Conservation (phyloP, 92 coral and sea anemone species). For the Bergia puertoricense region DNA sequence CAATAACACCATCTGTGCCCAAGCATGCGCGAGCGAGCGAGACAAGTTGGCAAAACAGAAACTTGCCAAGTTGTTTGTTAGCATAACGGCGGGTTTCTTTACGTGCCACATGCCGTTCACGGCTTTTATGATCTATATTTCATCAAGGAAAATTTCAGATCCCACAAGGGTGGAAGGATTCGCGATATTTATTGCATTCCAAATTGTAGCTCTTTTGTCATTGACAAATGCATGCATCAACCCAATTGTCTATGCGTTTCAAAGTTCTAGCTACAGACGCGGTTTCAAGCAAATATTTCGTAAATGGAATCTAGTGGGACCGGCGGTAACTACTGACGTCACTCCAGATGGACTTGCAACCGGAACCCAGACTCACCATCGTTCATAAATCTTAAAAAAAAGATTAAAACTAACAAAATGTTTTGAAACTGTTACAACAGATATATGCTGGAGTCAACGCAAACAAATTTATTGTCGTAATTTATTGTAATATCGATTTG, state of each 20-base stretch:
- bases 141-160: constrained; percentile 22
- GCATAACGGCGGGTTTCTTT: constrained; percentile 25
- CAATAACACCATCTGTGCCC: constrained; percentile 13
- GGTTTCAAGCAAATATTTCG: constrained; percentile 28
- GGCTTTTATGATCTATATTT: constrained; percentile 2
- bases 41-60: constrained; percentile 23
- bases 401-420: background rate
- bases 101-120: constrained; percentile 36
- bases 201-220: constrained; percentile 3
- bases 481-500: too few species aligned
- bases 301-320: background rate
- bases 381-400: background rate
- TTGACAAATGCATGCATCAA: constrained; percentile 29
- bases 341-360: background rate
- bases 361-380: background rate
- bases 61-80: constrained; percentile 21
- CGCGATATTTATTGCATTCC: background rate
- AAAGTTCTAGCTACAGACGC: constrained; percentile 36
- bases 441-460: background rate
- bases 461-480: too few species aligned
- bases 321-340: background rate
- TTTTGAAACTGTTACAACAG: too few species aligned
- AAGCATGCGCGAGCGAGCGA: background rate
- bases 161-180: background rate
- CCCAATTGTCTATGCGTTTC: constrained; percentile 32